phyloP scores from a whole-genome alignment of 37 sponge, comb jelly and placozoan species.

The Halichondria panicea region DNA sequence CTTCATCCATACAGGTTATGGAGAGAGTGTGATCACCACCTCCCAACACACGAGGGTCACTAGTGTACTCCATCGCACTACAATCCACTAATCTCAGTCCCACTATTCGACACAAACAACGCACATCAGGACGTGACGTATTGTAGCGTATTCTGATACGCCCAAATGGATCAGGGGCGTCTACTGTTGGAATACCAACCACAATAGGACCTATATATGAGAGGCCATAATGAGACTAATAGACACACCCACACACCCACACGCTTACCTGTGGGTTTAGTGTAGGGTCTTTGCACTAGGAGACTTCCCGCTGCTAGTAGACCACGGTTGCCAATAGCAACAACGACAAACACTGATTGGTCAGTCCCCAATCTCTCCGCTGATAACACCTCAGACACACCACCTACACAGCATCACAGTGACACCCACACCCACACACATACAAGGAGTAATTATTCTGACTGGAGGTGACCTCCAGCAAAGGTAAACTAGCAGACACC shows the following conservation, averaged over 20 bases:
- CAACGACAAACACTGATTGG: constrained; percentile 2
- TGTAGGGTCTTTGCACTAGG: too few species aligned
- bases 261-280: neutral
- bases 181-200: constrained; percentile 3
- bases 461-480: too few species aligned
- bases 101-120: constrained; percentile 8
- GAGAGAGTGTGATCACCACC: constrained; percentile 15
- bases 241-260: too few species aligned
- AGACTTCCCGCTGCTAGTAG: neutral
- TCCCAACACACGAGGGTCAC: constrained; percentile 20
- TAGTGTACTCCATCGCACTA: neutral
- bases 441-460: too few species aligned
- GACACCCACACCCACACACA: too few species aligned
- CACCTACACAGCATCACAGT: too few species aligned
- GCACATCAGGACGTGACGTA: constrained; percentile 16
- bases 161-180: constrained; percentile 29
- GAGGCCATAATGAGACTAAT: too few species aligned
- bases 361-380: neutral
- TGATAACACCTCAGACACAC: constrained; percentile 3
- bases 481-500: too few species aligned
- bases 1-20: constrained; percentile 15
- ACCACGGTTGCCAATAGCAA: constrained; percentile 9
- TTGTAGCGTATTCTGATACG: constrained; percentile 26
- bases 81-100: neutral
- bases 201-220: constrained; percentile 20